These are phyloP conservation scores for Enteromius trimaculatus DNA, from an alignment of 2,797 vertebrate species.

Conservation along the genomic window DNA sequence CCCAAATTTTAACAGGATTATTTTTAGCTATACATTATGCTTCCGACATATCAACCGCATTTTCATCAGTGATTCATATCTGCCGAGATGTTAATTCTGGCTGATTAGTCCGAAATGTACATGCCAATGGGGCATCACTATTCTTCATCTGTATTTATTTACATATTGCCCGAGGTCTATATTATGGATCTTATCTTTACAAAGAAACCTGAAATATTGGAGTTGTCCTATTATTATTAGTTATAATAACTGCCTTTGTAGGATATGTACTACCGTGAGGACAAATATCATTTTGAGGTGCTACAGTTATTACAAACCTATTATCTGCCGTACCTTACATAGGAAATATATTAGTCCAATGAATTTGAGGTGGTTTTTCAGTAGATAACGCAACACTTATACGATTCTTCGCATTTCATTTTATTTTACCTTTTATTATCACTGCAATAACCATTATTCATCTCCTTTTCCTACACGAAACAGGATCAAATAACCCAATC, in stretches of 20 bases:
- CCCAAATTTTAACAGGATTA: constrained; percentile 37
- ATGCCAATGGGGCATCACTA: constrained; percentile 63
- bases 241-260: constrained; percentile 66
- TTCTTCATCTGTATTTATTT: no score
- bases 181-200: no score
- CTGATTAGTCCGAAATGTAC: constrained; percentile 52
- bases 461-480: constrained; percentile 60
- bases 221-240: rapidly evolving
- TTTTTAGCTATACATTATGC: constrained; percentile 67
- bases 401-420: constrained; percentile 66
- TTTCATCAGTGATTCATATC: constrained; percentile 54
- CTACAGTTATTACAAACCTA: no score
- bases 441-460: background rate
- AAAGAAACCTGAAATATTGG: constrained; percentile 69
- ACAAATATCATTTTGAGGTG: constrained; percentile 63
- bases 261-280: constrained; percentile 65
- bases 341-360: no score
- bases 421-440: constrained; percentile 47
- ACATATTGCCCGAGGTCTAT: no score
- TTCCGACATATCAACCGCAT: constrained; percentile 52
- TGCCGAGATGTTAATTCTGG: constrained; percentile 66
- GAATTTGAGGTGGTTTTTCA: constrained; percentile 62
- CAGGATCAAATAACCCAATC: constrained; percentile 56
- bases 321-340: no score
- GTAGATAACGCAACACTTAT: constrained; percentile 66